Conservation (phyloP, 2,888 invertebrate genomes). For the Eremobia ochroleuca region DNA sequence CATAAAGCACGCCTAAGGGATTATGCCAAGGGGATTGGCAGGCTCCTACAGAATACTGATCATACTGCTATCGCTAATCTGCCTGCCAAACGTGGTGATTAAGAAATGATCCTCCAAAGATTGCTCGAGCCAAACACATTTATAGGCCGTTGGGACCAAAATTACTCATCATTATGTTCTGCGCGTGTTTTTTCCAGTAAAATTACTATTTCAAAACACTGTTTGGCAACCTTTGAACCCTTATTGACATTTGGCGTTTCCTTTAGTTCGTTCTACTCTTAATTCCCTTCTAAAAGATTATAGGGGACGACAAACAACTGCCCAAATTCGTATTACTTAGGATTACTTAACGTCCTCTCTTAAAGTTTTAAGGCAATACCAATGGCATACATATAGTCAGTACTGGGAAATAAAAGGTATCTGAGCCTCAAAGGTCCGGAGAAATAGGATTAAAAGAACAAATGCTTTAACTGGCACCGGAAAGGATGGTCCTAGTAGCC, state of each 20-base stretch:
- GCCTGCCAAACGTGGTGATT: constrained; percentile 44
- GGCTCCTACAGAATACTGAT: constrained; percentile 41
- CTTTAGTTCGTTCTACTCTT: constrained; percentile 38
- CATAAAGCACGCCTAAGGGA: constrained; percentile 59
- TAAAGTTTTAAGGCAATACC: constrained; percentile 67
- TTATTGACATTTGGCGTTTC: constrained; percentile 30
- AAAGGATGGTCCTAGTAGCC: constrained; percentile 53
- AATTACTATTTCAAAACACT: constrained; percentile 29
- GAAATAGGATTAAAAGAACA: constrained; percentile 71
- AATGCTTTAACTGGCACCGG: constrained; percentile 66
- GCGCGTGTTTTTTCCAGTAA: constrained; percentile 23
- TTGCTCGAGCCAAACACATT: constrained; percentile 20
- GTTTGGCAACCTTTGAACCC: constrained; percentile 24
- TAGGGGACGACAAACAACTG: constrained; percentile 69
- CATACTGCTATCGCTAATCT: constrained; percentile 45
- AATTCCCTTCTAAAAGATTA: constrained; percentile 64
- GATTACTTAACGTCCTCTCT: constrained; percentile 64
- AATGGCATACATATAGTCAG: constrained; percentile 66
- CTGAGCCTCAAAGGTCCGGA: constrained; percentile 52
- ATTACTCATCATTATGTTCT: constrained; percentile 7
- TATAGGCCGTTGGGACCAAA: constrained; percentile 27
- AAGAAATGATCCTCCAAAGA: constrained; percentile 37
- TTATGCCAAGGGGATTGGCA: constrained; percentile 44
- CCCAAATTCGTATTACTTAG: constrained; percentile 68
- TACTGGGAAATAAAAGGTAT: constrained; percentile 66